Conservation (phyloP, 35 echinoderm and acorn worm species). For the Anneissia japonica region DNA sequence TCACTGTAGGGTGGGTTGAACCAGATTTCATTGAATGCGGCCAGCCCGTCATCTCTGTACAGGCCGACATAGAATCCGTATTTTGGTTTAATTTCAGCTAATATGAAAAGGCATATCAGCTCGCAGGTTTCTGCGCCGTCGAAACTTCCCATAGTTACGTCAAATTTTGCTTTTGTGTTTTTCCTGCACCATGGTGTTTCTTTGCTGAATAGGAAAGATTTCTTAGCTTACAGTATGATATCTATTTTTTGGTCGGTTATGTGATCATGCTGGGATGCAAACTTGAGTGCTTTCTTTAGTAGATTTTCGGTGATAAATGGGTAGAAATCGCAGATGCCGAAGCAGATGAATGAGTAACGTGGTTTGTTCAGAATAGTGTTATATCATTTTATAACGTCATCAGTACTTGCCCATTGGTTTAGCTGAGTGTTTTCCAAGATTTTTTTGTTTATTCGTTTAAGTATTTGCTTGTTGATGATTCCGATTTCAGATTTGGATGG, state of each 20-base stretch:
- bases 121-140: constrained; percentile 8
- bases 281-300: constrained; percentile 1
- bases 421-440: not conserved
- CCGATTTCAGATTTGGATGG: constrained; percentile 42
- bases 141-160: not conserved
- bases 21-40: too few relatives aligned
- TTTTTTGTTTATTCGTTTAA: constrained; percentile 6
- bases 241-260: too few relatives aligned
- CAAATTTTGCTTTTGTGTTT: not conserved
- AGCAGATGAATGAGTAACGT: not conserved
- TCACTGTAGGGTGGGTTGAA: too few relatives aligned
- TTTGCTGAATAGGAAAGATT: constrained; percentile 19
- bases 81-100: not conserved
- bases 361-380: not conserved
- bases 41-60: constrained; percentile 36
- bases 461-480: constrained; percentile 24
- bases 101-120: not conserved
- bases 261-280: not conserved
- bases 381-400: constrained; percentile 15
- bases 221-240: constrained; percentile 16
- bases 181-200: constrained; percentile 5
- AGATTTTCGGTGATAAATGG: constrained; percentile 20
- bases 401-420: constrained; percentile 23
- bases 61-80: not conserved
- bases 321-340: constrained; percentile 29